phyloP scores from a whole-genome alignment of 2,888 invertebrate species.

The Beris morrisii region DNA sequence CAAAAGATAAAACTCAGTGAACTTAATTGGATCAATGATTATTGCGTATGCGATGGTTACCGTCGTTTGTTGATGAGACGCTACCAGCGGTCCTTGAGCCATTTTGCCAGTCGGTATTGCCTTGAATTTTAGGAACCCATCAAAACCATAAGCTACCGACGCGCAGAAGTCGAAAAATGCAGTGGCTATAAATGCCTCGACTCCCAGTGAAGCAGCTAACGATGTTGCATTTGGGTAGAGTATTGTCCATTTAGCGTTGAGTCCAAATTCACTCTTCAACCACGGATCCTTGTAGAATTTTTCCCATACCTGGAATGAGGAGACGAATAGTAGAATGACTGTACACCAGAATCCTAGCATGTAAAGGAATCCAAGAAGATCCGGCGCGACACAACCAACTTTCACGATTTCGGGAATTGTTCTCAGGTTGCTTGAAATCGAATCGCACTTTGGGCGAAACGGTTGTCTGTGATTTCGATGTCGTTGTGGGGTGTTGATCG shows the following conservation, averaged over 20 bases:
- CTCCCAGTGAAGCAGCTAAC: constrained; percentile 62
- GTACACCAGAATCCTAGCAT: constrained; percentile 87
- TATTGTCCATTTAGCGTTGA: constrained; percentile 72
- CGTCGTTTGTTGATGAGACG: constrained; percentile 41
- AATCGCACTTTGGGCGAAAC: constrained; percentile 75
- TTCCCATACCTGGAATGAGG: constrained; percentile 84
- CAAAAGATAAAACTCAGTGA: too few species aligned
- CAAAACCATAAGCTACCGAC: constrained; percentile 76
- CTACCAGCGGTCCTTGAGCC: constrained; percentile 64
- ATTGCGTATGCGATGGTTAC: constrained; percentile 35
- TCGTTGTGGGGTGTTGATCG: constrained; percentile 73
- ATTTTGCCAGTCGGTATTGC: constrained; percentile 68
- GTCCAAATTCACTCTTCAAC: constrained; percentile 79
- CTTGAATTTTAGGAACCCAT: constrained; percentile 77
- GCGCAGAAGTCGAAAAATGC: constrained; percentile 84
- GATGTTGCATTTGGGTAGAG: constrained; percentile 76
- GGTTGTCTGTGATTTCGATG: constrained; percentile 66
- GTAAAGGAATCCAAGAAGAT: constrained; percentile 79
- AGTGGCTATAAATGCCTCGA: constrained; percentile 63
- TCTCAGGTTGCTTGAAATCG: constrained; percentile 69
- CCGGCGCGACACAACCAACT: constrained; percentile 69
- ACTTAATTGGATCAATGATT: too few species aligned
- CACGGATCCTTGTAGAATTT: constrained; percentile 84
- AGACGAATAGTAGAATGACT: constrained; percentile 75
- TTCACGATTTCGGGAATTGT: constrained; percentile 78